A percentile compares a stretch with the other conserved stretches of the same genome.
Evolutionary conservation across 2,888 invertebrate genomes (phyloP).

Genomic region (Prosapia bicincta): DNA sequence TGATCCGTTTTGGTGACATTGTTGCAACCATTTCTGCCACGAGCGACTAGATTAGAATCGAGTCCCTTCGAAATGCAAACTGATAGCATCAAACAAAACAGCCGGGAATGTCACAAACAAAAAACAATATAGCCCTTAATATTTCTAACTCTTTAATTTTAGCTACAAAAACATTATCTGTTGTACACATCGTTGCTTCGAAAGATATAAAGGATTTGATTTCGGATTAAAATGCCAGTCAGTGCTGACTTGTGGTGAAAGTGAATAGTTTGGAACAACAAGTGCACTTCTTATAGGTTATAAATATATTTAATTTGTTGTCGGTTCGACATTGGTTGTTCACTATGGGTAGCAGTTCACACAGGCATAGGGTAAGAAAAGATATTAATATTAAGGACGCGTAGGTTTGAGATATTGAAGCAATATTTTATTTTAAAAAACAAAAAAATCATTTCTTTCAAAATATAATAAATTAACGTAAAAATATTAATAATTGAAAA

Average conservation of each 20-base stretch:
- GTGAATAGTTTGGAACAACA: not conserved
- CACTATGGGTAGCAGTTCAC: not conserved
- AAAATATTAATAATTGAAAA: no score
- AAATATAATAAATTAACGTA: no score
- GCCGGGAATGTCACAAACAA: not conserved
- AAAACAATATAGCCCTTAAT: not conserved
- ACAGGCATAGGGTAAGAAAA: not conserved
- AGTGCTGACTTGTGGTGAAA: not conserved
- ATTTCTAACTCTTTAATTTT: not conserved
- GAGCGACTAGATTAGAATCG: not conserved
- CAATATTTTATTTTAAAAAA: no score
- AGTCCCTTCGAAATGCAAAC: not conserved
- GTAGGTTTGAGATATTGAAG: no score
- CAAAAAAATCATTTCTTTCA: no score
- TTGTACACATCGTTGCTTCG: not conserved
- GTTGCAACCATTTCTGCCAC: not conserved
- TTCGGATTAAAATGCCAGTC: not conserved
- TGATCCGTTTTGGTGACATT: not conserved
- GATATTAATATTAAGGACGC: no score
- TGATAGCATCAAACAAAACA: not conserved
- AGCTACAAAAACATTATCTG: not conserved
- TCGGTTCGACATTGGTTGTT: not conserved
- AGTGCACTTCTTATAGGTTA: not conserved
- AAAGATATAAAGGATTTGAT: not conserved
- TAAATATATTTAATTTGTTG: not conserved